Base-by-base conservation (phyloP, 1,140 invertebrate species). In the Platyscapa corneri region DNA sequence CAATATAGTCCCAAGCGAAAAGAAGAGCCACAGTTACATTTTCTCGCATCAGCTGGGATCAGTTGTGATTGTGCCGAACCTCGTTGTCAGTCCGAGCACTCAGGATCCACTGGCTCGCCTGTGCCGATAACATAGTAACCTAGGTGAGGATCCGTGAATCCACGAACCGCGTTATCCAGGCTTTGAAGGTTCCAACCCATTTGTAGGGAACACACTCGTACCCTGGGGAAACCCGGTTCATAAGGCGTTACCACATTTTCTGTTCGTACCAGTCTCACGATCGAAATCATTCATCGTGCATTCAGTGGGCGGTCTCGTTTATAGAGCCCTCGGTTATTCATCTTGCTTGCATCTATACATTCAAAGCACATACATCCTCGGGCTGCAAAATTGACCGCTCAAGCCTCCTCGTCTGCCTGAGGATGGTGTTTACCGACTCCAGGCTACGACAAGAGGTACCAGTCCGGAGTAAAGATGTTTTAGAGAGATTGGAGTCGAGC, bases 241-340 rank as follows among this genome's bases (percentile, higher is more conserved):
- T 67, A 67, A 30, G 64, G 64, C 64, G 64, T 67, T 67, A 30
- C 64, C 64, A 67, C 3, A 67, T 67, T 67, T 67, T 65, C 60
- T 67, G 64, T 18, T 67, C 64, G 14, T 67, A 32, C 30, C n/a
- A 67, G 64, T 32, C 64, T 67, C 64, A 67, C 30, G 64, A 34
- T 67, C 64, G 30, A 67, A 67, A 67, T 67, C 64, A 67, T 67
- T 67, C 30, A 34, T 67, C n/a, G 5, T 67, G 64, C 64, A 67
- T 67, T 67, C 2, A 34, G 30, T 67, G 64, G 64, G 64, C 64
- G 64, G 64, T 67, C 30, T 67, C 64, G 64, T 67, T 67, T 67
- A 67, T 67, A 67, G 30, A 67, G 64, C 64, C 30, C 30, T 67
- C 64, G 64, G 30, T 32, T 34, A 67, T 67, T 67, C 64, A 67